These are phyloP conservation scores for Cantharis rufa DNA, from an alignment of 2,888 invertebrate genomes.

Conservation along the genomic window DNA sequence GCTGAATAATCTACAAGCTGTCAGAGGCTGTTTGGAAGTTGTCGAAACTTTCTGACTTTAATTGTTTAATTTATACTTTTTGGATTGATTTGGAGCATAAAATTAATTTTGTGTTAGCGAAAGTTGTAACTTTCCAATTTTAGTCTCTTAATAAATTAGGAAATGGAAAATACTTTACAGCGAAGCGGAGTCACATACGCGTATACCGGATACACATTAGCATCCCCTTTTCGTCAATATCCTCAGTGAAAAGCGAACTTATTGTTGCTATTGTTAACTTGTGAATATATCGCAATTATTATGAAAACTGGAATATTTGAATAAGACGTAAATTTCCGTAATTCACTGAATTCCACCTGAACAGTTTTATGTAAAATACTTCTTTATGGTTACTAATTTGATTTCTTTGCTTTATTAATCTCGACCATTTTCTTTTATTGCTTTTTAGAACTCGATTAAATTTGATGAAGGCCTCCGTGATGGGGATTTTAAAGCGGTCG, in stretches of 20 bases:
- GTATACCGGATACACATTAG: not conserved
- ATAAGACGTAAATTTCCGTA: not conserved
- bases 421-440: not conserved
- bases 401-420: not conserved
- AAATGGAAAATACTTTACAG: not conserved
- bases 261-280: constrained; percentile 33
- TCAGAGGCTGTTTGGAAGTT: not conserved
- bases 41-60: not conserved
- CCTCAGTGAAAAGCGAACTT: constrained; percentile 26
- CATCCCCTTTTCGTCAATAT: constrained; percentile 27
- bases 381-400: not conserved
- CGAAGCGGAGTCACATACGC: not conserved
- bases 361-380: not conserved
- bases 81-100: not conserved
- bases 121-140: not conserved
- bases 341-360: not conserved
- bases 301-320: constrained; percentile 21
- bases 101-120: not conserved
- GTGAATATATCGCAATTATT: constrained; percentile 33
- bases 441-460: not conserved
- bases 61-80: not conserved
- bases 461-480: not conserved
- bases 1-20: not conserved
- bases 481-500: not conserved
- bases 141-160: not conserved